Base-by-base conservation (phyloP, 2,113 vertebrate species). In the Podiceps cristatus region DNA sequence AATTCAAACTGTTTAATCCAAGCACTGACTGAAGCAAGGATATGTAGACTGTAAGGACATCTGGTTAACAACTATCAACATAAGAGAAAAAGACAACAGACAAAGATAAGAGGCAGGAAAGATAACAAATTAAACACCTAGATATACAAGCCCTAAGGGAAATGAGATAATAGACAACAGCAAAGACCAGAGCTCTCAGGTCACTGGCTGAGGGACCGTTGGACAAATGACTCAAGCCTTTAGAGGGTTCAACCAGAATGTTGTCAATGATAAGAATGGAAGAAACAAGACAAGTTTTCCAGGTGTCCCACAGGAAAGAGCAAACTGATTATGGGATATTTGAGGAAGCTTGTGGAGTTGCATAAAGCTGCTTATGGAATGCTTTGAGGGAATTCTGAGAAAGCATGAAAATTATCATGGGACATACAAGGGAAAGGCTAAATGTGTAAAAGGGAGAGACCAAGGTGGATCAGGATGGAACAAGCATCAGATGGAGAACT, bases 71-170 rank as follows among this genome's bases (percentile, higher is more conserved):
- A 42, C 47, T 78, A 74, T 81, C 89, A 78, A 56, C 40, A 12
- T 47, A 27, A 53, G 86, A 86, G 56, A 52, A 31, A 75, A 81
- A 90, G 88, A 85, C 60, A 94, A 87, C 18, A 89, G 73, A n/a
- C 11, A 68, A 78, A 87, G 94, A 91, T 93, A 97, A 94, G 52
- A 95, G 40, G 17, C 29, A 56, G 40, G 17, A 42, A 90, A 97
- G 87, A 86, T 62, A 89, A 87, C 75, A 87, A 89, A 90, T 94
- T 93, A 52, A 95, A 91, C 35, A 87, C 49, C 25, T 68, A 89
- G 71, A 75, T 93, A 52, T 24, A 89, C 33, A 91, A 81, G 8
- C 69, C 80, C 35, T 72, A 59, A 87, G 73, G 83, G 91, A 91
- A 95, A 96, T 14, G 79, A 64, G 76, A 91, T 75, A 87, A 91